Conservation (phyloP, 2,888 invertebrate genomes). For the Tenthredo livida region DNA sequence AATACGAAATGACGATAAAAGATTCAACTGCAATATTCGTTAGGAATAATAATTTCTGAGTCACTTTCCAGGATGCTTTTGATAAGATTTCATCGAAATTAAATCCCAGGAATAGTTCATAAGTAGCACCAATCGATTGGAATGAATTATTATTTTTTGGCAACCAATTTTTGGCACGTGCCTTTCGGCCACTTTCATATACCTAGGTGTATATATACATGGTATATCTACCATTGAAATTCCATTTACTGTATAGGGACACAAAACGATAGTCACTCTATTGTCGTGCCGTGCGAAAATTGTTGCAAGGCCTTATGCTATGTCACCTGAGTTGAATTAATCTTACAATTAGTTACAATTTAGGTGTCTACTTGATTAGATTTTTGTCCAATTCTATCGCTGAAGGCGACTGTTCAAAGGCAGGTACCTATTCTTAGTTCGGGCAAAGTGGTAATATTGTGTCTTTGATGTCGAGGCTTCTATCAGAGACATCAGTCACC, state of each 20-base stretch:
- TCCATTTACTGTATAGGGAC: neutral
- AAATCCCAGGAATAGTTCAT: neutral
- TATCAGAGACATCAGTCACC: constrained; percentile 12
- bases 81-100: neutral
- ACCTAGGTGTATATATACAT: neutral
- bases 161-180: neutral
- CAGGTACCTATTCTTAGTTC: neutral
- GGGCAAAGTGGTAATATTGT: constrained; percentile 2
- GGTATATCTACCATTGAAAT: neutral
- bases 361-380: neutral
- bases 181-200: neutral
- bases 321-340: neutral
- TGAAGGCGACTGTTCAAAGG: neutral
- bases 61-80: neutral
- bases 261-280: neutral
- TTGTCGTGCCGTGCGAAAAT: neutral
- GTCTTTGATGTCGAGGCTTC: constrained; percentile 17
- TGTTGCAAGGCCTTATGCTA: neutral
- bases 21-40: too few relatives aligned
- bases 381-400: neutral
- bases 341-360: constrained; percentile 14
- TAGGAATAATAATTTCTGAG: neutral
- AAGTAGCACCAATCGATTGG: neutral
- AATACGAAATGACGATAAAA: too few relatives aligned
- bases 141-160: neutral